These are phyloP conservation scores for Stenichneumon culpator DNA, from an alignment of 2,888 invertebrate genomes.

Conservation along the genomic window DNA sequence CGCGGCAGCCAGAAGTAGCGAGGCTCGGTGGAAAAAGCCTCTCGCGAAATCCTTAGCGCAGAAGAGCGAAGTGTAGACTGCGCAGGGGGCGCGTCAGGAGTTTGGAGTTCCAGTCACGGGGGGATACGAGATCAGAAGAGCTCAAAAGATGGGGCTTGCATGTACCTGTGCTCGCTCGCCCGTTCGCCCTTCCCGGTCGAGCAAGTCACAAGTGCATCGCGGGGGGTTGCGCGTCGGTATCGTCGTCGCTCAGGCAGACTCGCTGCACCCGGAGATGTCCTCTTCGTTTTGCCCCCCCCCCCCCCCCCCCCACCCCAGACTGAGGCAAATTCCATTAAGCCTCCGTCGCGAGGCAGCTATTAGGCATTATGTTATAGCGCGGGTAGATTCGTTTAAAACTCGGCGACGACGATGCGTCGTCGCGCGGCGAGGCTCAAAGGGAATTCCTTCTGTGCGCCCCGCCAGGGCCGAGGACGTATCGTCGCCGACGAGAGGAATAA, in stretches of 20 bases:
- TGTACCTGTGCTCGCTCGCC: conserved; percentile 10
- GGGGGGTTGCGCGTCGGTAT: conserved; percentile 24
- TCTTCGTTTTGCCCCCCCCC: background rate
- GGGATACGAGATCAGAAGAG: conserved; percentile 8
- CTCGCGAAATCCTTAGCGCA: conserved; percentile 41
- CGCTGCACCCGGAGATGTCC: background rate
- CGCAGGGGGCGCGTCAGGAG: conserved; percentile 2
- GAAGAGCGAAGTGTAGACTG: conserved; percentile 39
- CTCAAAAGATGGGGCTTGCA: conserved; percentile 15
- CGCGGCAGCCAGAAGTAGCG: conserved; percentile 11
- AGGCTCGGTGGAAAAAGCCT: conserved; percentile 38
- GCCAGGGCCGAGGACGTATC: background rate
- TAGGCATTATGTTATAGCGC: background rate
- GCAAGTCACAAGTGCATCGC: conserved; percentile 16
- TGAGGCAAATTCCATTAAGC: background rate
- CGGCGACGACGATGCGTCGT: background rate
- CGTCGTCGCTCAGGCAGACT: conserved; percentile 27
- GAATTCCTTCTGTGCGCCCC: background rate
- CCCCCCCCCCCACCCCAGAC: background rate
- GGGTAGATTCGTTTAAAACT: conserved; percentile 16
- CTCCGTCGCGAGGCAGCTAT: background rate
- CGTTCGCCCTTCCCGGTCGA: conserved; percentile 18
- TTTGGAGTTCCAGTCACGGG: conserved; percentile 15
- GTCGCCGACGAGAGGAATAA: background rate
- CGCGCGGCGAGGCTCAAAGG: conserved; percentile 13